Evolutionary conservation across 1,140 invertebrate genomes (phyloP).

Genomic region (Muscidifurax raptorellus): DNA sequence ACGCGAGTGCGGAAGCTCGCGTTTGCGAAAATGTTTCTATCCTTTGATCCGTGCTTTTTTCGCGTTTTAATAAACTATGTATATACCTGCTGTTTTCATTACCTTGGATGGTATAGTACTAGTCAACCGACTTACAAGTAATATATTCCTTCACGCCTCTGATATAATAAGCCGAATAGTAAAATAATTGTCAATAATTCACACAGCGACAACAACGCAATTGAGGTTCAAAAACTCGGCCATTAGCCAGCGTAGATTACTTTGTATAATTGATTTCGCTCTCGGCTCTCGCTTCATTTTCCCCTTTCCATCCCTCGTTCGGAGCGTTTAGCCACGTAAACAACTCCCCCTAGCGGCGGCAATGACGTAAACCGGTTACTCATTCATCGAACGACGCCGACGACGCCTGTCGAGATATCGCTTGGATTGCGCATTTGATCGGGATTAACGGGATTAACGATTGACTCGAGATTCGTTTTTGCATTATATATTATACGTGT

Average conservation of each 20-base stretch:
- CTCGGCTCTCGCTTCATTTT: neutral
- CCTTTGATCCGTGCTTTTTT: neutral
- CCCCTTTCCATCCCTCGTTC: neutral
- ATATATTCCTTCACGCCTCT: too few relatives aligned
- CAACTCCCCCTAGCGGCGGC: neutral
- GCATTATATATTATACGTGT: too few relatives aligned
- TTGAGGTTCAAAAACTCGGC: neutral
- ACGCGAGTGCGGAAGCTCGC: neutral
- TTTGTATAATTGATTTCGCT: conserved; percentile 8
- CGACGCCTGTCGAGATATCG: neutral
- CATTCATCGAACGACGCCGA: neutral
- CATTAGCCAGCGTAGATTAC: neutral
- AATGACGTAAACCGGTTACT: neutral
- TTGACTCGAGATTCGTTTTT: neutral
- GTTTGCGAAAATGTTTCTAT: neutral
- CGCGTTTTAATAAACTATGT: neutral
- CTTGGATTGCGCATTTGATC: neutral
- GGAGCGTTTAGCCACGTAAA: neutral
- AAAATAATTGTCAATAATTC: too few relatives aligned
- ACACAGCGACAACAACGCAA: neutral
- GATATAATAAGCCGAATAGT: too few relatives aligned
- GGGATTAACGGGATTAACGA: neutral
- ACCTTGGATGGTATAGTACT: too few relatives aligned
- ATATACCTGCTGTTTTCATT: too few relatives aligned
- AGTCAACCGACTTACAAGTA: too few relatives aligned